Evolutionary conservation across 2,888 invertebrate genomes (phyloP), one percentile per base, ranked within the genome.

Genomic region (Oscheius sp.): DNA sequence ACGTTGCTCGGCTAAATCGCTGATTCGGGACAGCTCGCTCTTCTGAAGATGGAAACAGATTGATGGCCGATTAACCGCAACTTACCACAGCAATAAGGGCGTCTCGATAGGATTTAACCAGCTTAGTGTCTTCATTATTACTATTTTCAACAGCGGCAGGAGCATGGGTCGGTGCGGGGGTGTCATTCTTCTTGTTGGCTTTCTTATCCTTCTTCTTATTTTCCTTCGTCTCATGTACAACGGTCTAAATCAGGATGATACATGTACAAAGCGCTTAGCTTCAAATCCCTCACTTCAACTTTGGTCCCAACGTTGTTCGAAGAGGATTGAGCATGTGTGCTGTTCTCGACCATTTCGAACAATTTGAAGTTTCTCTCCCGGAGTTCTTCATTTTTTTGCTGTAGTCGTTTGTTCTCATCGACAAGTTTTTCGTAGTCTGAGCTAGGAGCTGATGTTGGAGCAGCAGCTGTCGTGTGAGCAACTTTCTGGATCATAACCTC

Each of bases 331-430:
- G 41, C 41, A 2, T n/a, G n/a, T n/a, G 43, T 12, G n/a, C 16
- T 25, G 2, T 55, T 35, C 35, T 69, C 69, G 16, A 69, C 9
- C 41, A 23, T 53, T n/a, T 70, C 53, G n/a, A 27, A 21, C 9
- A 70, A 29, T 18, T 70, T 70, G 49, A 70, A 59, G 49, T 70
- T 70, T 16, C 70, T 35, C 12, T 23, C 49, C 0, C 70, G 58
- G 13, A 70, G 70, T 56, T 70, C 70, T 16, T 70, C 70, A 27
- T 70, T 70, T 27, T 70, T 70, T 3, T 18, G n/a, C n/a, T 58
- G 23, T 7, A 70, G 70, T 7, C 59, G 45, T 1, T 25, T 9
- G 23, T 70, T 70, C 35, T 70, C 58, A 16, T 70, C 70, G 2
- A 18, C 23, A 3, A 70, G 53, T n/a, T 53, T 56, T n/a, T 27